phyloP scores from a whole-genome alignment of 1,140 invertebrate genomes.

The Pseudomyrmex concolor region DNA sequence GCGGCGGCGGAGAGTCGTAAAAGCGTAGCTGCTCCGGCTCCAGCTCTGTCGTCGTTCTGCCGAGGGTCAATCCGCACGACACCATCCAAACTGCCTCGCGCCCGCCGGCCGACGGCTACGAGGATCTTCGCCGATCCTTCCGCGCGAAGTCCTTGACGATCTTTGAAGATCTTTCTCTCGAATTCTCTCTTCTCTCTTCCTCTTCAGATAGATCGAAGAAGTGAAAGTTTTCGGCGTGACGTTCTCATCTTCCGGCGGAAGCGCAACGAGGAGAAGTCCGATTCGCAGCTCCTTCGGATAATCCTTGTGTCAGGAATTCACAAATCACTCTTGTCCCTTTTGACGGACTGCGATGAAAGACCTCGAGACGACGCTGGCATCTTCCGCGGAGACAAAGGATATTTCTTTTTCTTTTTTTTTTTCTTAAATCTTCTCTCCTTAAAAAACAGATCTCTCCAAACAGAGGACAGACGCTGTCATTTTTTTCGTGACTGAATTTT shows the following conservation, averaged over 20 bases:
- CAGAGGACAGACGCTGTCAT: not conserved
- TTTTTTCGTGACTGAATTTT: not conserved
- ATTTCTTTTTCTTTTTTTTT: not conserved
- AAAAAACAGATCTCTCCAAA: not conserved
- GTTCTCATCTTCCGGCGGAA: no score
- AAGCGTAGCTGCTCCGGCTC: conserved; percentile 79
- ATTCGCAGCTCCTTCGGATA: no score
- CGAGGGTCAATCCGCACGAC: conserved; percentile 76
- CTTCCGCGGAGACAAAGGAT: conserved; percentile 1
- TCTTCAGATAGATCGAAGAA: no score
- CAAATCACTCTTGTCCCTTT: not conserved
- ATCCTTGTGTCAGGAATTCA: not conserved
- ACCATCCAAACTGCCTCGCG: conserved; percentile 79
- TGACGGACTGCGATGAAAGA: not conserved
- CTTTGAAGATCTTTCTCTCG: no score
- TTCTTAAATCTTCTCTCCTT: not conserved
- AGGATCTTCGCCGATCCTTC: conserved; percentile 1
- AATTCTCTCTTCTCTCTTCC: no score
- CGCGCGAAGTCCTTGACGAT: not conserved
- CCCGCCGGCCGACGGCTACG: conserved; percentile 21
- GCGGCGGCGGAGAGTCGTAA: conserved; percentile 82
- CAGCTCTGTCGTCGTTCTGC: conserved; percentile 72
- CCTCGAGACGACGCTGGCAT: not conserved
- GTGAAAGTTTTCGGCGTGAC: no score
- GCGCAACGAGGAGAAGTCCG: no score